Evolutionary conservation across 2,888 invertebrate genomes (phyloP).

Genomic region (Chymomyza procnemis): DNA sequence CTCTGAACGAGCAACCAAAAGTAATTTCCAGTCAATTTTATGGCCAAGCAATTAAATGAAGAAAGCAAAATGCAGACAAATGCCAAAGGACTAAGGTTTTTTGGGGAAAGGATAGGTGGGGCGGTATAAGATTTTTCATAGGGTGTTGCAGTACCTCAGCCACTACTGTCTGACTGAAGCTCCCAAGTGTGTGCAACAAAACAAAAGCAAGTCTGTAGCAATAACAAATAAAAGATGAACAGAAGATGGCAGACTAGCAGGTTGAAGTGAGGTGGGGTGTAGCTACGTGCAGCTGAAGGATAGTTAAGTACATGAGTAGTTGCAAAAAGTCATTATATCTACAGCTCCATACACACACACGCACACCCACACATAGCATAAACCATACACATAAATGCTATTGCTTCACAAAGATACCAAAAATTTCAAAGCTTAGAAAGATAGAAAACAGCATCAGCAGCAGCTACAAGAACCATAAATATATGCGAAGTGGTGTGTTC

Average conservation of each 20-base stretch:
- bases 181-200: not conserved
- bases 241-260: not conserved
- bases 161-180: not conserved
- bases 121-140: not conserved
- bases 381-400: not conserved
- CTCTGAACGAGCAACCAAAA: slow-evolving; percentile 14
- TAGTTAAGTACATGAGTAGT: not conserved
- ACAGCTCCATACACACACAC: not conserved
- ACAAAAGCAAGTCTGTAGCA: not conserved
- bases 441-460: not conserved
- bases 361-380: not conserved
- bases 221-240: not conserved
- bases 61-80: slow-evolving; percentile 1
- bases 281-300: not conserved
- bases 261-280: not conserved
- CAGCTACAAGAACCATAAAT: not conserved
- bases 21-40: slow-evolving; percentile 8
- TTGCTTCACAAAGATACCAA: not conserved
- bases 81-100: not conserved
- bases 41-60: slow-evolving; percentile 2
- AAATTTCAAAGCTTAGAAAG: not conserved
- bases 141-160: not conserved
- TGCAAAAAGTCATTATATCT: not conserved
- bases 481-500: not conserved
- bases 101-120: not conserved